Percentiles rank a stretch among this genome's conserved stretches.
phyloP scores from a whole-genome alignment of 1,140 invertebrate genomes.

The Cotesia chilonis region DNA sequence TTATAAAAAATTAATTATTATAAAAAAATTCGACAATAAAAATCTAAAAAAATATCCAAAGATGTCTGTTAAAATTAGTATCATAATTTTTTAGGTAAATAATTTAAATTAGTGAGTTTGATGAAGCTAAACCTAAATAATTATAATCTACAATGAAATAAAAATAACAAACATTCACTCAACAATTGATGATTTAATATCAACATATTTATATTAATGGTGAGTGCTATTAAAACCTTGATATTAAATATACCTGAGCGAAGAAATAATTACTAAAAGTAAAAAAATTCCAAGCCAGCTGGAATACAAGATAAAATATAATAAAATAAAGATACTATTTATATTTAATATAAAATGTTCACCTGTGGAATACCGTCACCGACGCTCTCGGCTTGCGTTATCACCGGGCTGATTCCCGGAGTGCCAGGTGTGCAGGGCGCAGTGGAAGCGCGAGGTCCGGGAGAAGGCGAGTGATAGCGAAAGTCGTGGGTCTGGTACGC shows the following conservation, averaged over 20 bases:
- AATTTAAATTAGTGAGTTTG: background rate
- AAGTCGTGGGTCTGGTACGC: conserved; percentile 59
- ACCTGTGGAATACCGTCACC: conserved; percentile 61
- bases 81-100: background rate
- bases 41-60: too few relatives aligned
- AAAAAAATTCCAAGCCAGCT: conserved; percentile 61
- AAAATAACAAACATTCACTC: too few relatives aligned
- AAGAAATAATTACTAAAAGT: conserved; percentile 59
- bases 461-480: conserved; percentile 57
- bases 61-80: too few relatives aligned
- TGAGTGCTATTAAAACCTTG: background rate
- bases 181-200: too few relatives aligned
- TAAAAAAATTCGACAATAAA: too few relatives aligned
- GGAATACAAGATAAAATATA: conserved; percentile 42
- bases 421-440: conserved; percentile 60
- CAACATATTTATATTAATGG: background rate
- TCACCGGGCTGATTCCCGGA: conserved; percentile 59
- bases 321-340: conserved; percentile 12
- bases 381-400: conserved; percentile 58
- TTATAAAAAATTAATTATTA: too few relatives aligned
- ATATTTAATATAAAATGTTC: conserved; percentile 20
- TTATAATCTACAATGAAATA: background rate
- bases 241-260: conserved; percentile 52
- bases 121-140: background rate
- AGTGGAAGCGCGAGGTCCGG: conserved; percentile 57